Conservation (phyloP, 2,888 invertebrate species). For the Metellina segmentata region DNA sequence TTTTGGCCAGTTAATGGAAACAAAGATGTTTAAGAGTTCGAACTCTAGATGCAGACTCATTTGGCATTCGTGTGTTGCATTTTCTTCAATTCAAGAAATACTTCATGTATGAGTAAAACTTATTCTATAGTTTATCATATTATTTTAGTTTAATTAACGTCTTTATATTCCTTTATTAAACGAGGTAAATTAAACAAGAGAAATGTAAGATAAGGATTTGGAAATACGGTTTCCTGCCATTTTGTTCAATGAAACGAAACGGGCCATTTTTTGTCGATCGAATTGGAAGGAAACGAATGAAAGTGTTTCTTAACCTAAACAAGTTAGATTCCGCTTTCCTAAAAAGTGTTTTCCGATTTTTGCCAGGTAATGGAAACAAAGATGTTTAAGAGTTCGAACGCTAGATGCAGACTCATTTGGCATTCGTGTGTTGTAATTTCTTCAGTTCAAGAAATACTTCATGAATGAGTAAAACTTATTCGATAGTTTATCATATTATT, state of each 20-base stretch:
- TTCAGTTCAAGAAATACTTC: not conserved
- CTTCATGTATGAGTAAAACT: not conserved
- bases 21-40: no score
- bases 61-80: no score
- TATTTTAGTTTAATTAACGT: not conserved
- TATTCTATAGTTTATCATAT: not conserved
- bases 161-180: no score
- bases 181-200: no score
- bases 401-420: no score
- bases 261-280: conserved; percentile 15
- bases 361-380: no score
- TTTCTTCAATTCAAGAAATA: not conserved
- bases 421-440: no score
- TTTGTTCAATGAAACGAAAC: conserved; percentile 33
- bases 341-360: not conserved
- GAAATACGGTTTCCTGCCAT: conserved; percentile 5
- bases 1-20: no score
- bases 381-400: no score
- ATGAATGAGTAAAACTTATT: not conserved
- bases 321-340: conserved; percentile 22
- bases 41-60: no score
- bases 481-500: not conserved
- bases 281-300: conserved; percentile 38
- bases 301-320: conserved; percentile 29
- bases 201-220: no score